Percentiles rank a stretch among this genome's conserved stretches.
Evolutionary conservation across 1,140 invertebrate genomes (phyloP).

Genomic region (Eurosta solidaginis): DNA sequence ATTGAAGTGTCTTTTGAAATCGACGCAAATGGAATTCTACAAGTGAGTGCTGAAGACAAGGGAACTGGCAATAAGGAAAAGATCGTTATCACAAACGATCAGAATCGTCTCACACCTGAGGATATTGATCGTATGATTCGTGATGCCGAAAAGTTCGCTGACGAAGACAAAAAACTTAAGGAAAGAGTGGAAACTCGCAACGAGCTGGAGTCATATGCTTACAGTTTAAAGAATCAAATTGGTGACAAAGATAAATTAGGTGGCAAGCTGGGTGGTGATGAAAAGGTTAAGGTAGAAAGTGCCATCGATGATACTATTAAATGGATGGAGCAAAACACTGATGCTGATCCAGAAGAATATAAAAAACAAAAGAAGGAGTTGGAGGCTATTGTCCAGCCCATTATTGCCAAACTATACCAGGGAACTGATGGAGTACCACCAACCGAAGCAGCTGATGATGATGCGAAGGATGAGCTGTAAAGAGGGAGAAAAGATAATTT

Average conservation of each 20-base stretch:
- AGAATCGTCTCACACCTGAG: conserved; percentile 94
- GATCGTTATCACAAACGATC: conserved; percentile 98
- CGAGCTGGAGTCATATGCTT: conserved; percentile 96
- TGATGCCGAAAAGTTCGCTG: conserved; percentile 97
- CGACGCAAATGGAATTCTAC: conserved; percentile 97
- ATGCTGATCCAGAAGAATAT: conserved; percentile 91
- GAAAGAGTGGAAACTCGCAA: conserved; percentile 94
- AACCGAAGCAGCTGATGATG: conserved; percentile 69
- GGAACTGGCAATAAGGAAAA: conserved; percentile 98
- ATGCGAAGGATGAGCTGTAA: conserved; percentile 89
- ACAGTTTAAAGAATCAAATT: conserved; percentile 97
- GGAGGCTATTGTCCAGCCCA: conserved; percentile 94
- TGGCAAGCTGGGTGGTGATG: conserved; percentile 85
- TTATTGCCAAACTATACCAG: conserved; percentile 96
- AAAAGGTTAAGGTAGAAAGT: conserved; percentile 95
- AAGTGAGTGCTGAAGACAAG: conserved; percentile 97
- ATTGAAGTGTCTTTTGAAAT: conserved; percentile 99
- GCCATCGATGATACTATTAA: conserved; percentile 97
- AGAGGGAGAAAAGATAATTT: not conserved
- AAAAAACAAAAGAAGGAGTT: conserved; percentile 97
- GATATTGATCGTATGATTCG: conserved; percentile 99
- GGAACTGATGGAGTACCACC: conserved; percentile 77
- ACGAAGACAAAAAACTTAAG: conserved; percentile 98
- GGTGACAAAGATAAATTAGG: conserved; percentile 98
- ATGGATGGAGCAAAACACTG: conserved; percentile 96